Conservation (phyloP, 92 coral and sea anemone genomes). For the Virgularia gustaviana region DNA sequence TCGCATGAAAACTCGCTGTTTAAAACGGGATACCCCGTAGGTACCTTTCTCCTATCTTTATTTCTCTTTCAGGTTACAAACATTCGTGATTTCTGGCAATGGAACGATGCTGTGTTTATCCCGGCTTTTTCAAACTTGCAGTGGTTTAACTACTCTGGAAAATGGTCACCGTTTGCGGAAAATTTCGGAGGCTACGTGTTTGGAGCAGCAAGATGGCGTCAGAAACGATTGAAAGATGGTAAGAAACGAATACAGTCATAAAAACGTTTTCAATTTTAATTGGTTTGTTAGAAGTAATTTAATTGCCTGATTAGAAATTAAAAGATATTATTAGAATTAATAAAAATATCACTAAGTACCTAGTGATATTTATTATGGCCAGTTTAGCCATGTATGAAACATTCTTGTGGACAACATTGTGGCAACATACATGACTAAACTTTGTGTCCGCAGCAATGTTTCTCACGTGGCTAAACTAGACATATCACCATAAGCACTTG, state of each 20-base stretch:
- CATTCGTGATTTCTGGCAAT: constrained; percentile 73
- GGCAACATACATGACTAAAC: too few species aligned
- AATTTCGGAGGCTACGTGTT: constrained; percentile 75
- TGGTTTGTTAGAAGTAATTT: neutral
- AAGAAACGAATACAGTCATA: neutral
- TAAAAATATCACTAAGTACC: too few species aligned
- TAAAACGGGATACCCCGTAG: neutral
- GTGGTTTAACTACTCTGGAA: constrained; percentile 69
- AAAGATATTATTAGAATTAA: too few species aligned
- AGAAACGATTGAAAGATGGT: constrained; percentile 64
- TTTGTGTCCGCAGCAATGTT: too few species aligned
- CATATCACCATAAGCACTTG: too few species aligned
- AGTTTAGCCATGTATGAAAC: too few species aligned
- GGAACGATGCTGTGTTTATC: constrained; percentile 65
- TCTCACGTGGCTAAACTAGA: too few species aligned
- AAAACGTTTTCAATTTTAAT: neutral
- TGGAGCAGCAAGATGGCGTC: constrained; percentile 79
- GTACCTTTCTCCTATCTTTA: too few species aligned
- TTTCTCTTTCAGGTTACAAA: constrained; percentile 40
- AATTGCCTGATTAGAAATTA: too few species aligned
- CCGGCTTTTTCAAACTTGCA: constrained; percentile 69
- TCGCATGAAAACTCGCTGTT: too few species aligned
- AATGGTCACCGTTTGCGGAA: constrained; percentile 60
- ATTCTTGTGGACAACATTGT: too few species aligned
- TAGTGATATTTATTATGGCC: too few species aligned